Percentiles rank a stretch among this genome's conserved stretches.
These are phyloP conservation scores for Xylota segnis DNA, from an alignment of 2,888 invertebrate species.

Conservation along the genomic window DNA sequence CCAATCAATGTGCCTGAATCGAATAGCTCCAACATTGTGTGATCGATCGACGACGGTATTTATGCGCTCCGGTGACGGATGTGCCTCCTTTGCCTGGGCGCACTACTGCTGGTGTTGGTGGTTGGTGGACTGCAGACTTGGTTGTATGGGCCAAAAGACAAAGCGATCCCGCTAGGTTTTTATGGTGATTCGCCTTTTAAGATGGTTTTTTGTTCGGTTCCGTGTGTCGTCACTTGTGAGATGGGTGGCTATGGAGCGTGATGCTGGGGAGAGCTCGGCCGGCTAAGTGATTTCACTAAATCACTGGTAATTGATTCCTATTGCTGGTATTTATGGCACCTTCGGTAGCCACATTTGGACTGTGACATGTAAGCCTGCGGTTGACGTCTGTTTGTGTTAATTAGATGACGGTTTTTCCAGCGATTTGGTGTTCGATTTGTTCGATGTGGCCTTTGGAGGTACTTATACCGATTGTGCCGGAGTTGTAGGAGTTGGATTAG, in stretches of 20 bases:
- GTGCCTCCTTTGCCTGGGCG: constrained; percentile 58
- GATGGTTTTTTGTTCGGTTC: constrained; percentile 33
- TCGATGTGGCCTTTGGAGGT: constrained; percentile 22
- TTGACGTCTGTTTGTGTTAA: constrained; percentile 77
- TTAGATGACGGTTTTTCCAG: constrained; percentile 61
- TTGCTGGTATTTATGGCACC: constrained; percentile 76
- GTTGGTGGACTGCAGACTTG: constrained; percentile 42
- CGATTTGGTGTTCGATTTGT: not conserved
- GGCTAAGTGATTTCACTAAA: constrained; percentile 73
- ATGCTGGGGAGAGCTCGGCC: constrained; percentile 45
- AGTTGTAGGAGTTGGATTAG: constrained; percentile 31
- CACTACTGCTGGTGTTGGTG: not conserved
- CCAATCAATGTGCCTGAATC: constrained; percentile 71
- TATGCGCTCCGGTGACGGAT: constrained; percentile 75
- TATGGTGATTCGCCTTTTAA: constrained; percentile 65
- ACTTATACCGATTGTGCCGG: not conserved
- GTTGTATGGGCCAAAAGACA: constrained; percentile 62
- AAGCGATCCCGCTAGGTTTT: constrained; percentile 74
- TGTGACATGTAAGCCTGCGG: constrained; percentile 73
- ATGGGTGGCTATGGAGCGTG: constrained; percentile 70
- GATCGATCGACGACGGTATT: constrained; percentile 75
- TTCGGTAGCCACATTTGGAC: constrained; percentile 69
- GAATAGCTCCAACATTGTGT: constrained; percentile 71
- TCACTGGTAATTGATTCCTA: constrained; percentile 76
- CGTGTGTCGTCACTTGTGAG: constrained; percentile 68